Percentiles rank a stretch among this genome's conserved stretches.
Evolutionary conservation across 2,113 vertebrate species (phyloP).

Genomic region (Cyprinodon brontotheroides): DNA sequence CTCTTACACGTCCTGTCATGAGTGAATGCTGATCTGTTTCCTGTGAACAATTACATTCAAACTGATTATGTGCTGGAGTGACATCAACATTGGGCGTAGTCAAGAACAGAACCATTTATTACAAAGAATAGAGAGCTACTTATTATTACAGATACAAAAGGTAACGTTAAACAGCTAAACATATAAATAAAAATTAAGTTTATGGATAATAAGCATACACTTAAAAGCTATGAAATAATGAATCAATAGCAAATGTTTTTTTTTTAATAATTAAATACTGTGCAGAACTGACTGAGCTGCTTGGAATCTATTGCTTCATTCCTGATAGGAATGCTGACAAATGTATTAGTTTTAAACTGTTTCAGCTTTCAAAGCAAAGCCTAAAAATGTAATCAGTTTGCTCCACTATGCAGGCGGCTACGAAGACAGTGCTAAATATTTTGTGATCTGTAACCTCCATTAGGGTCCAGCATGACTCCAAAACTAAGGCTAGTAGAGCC

Average conservation of each 20-base stretch:
- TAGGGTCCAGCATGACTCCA: neutral
- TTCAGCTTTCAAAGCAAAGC: neutral
- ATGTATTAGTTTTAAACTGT: neutral
- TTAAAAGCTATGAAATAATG: slow-evolving; percentile 5
- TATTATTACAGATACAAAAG: neutral
- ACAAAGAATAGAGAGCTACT: slow-evolving; percentile 4
- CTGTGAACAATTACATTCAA: slow-evolving; percentile 8
- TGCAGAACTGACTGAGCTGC: neutral
- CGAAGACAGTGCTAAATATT: neutral
- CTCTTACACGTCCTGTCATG: neutral
- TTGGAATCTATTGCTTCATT: neutral
- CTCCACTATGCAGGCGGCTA: too few relatives aligned
- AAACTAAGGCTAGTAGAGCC: too few relatives aligned
- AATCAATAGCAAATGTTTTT: neutral
- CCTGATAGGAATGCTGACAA: neutral
- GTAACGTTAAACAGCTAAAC: neutral
- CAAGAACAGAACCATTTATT: neutral
- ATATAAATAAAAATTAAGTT: neutral
- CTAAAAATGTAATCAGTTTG: neutral
- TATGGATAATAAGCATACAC: neutral
- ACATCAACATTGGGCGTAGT: slow-evolving; percentile 18
- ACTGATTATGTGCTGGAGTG: slow-evolving; percentile 9
- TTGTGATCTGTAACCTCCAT: neutral
- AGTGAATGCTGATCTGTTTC: neutral
- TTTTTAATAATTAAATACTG: neutral